Conservation (phyloP, 1,140 invertebrate genomes). For the Drosophila serrata region DNA sequence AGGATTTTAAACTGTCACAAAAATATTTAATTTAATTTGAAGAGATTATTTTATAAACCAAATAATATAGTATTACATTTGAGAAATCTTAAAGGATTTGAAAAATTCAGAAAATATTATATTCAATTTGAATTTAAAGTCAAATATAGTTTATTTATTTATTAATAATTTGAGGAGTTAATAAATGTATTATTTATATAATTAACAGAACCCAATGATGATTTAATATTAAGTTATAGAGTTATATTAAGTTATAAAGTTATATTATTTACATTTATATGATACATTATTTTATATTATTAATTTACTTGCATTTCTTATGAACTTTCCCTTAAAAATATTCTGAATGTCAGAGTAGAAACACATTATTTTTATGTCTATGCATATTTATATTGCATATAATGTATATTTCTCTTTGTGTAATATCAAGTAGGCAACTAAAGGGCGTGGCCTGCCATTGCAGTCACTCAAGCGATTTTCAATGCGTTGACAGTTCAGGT, state of each 20-base stretch:
- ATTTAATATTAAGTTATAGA: neutral
- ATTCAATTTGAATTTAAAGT: neutral
- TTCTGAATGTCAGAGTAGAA: too few relatives aligned
- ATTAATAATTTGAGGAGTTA: neutral
- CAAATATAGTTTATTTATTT: neutral
- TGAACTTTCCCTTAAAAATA: neutral
- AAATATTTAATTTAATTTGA: neutral
- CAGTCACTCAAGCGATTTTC: slow-evolving; percentile 70
- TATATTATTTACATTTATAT: too few relatives aligned
- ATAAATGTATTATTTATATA: neutral
- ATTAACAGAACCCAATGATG: neutral
- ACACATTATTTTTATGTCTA: neutral
- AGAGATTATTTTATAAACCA: too few relatives aligned
- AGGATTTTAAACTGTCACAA: neutral
- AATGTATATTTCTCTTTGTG: neutral
- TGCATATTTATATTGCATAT: neutral
- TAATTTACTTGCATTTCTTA: neutral
- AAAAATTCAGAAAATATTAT: neutral
- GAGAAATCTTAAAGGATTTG: neutral
- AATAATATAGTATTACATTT: neutral
- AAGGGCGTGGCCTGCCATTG: slow-evolving; percentile 49
- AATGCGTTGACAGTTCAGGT: slow-evolving; percentile 77
- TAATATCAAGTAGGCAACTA: neutral
- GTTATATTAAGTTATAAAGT: neutral
- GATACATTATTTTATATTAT: neutral